These are phyloP conservation scores for Emys orbicularis DNA, from an alignment of 2,797 vertebrate genomes.

Conservation along the genomic window DNA sequence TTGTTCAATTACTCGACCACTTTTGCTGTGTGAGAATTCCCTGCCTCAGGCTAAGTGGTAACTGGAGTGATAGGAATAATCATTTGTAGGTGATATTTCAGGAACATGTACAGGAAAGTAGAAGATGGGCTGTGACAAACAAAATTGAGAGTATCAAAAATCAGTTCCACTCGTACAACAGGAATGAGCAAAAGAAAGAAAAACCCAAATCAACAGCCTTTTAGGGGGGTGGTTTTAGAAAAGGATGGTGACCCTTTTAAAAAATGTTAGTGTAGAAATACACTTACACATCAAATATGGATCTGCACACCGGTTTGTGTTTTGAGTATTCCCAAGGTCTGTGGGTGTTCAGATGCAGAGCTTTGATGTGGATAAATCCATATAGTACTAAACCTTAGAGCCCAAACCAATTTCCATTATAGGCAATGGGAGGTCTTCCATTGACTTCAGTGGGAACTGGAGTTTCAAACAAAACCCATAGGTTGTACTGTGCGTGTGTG, in stretches of 20 bases:
- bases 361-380: neutral
- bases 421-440: neutral
- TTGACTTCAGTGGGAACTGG: neutral
- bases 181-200: constrained; percentile 14
- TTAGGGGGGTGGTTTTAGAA: fast-evolving
- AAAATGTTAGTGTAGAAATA: neutral
- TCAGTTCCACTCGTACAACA: constrained; percentile 51
- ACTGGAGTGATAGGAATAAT: constrained; percentile 23
- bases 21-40: constrained; percentile 28
- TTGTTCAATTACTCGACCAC: constrained; percentile 20
- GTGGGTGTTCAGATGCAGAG: neutral
- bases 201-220: constrained; percentile 25
- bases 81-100: constrained; percentile 68
- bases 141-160: constrained; percentile 68
- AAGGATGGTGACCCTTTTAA: neutral
- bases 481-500: fast-evolving
- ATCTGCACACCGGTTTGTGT: fast-evolving
- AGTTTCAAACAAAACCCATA: neutral
- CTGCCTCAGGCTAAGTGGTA: constrained; percentile 15
- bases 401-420: neutral
- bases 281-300: fast-evolving
- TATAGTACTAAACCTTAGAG: fast-evolving
- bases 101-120: constrained; percentile 15
- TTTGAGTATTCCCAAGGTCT: fast-evolving
- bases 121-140: constrained; percentile 60